Evolutionary conservation across 1,140 invertebrate genomes (phyloP), one percentile per base, ranked within the genome.

Genomic region (Eufriesea mexicana): DNA sequence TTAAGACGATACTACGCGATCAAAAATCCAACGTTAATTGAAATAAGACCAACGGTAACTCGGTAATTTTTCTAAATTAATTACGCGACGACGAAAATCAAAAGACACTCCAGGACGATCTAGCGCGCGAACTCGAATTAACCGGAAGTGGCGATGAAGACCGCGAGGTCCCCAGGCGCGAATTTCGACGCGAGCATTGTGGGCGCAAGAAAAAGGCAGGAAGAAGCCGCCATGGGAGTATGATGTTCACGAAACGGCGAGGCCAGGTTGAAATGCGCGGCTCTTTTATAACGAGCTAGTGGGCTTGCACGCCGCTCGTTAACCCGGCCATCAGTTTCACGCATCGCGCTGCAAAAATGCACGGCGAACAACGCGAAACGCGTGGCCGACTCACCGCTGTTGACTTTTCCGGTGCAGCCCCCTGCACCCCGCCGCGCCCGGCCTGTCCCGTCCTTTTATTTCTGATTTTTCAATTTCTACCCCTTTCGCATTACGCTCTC

Each of bases 241-340:
- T 14, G 70, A 80, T 72, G 68, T 77, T 81, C 72, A 49, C 66
- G 86, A 80, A 77, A 88, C 16, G 79, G 73, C 67, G 55, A 62
- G 66, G 87, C 66, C 35, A 35, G 35, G 79, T 76, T 79, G 83
- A 85, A 85, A 88, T 80, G 71, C 84, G 76, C 54, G 72, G 86
- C 75, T 85, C 81, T 83, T 84, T 86, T 78, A 77, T 73, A 78
- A 88, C 83, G 71, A 61, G 84, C 71, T 70, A 85, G 14, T 70
- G 68, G 61, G 85, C 80, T 72, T 84, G 54, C 67, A 78, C 61
- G 62, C 66, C 68, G 82, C 89, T 90, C 85, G 87, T 90, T 90
- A 90, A 87, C 85, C 67, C 80, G 72, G 76, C 83, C 83, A 85
- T 87, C 81, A 84, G 84, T 89, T 85, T 90, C 71, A 81, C 72